Evolutionary conservation across 2,113 vertebrate species (phyloP).

Genomic region (Ellobius talpinus): DNA sequence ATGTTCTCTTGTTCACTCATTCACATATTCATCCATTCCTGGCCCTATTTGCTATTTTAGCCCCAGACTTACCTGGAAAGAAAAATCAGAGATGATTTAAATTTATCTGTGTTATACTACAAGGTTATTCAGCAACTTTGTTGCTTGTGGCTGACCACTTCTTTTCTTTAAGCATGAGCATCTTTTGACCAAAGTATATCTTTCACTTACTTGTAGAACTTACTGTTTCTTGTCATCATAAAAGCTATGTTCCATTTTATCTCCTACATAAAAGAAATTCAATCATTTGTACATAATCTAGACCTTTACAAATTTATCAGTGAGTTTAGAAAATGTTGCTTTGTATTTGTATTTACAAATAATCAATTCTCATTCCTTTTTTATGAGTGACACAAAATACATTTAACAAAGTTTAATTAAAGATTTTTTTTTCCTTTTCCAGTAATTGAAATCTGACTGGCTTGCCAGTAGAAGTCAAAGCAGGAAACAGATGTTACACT

Average conservation of each 20-base stretch:
- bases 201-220: slow-evolving; percentile 11
- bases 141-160: background rate
- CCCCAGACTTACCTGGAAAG: background rate
- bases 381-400: background rate
- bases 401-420: background rate
- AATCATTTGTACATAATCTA: background rate
- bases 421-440: background rate
- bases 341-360: background rate
- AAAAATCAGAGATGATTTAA: background rate
- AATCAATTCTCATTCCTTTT: background rate
- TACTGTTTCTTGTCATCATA: background rate
- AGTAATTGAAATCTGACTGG: background rate
- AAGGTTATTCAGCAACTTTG: slow-evolving; percentile 14
- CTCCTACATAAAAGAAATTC: slow-evolving; percentile 23
- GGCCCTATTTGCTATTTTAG: background rate
- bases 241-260: background rate
- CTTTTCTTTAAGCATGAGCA: background rate
- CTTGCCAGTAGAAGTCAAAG: background rate
- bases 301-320: background rate
- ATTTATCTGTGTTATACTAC: background rate
- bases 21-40: background rate
- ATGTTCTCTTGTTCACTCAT: background rate
- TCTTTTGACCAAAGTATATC: background rate
- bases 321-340: background rate
- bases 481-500: background rate